Evolutionary conservation across 2,113 vertebrate species (phyloP), one percentile per base, ranked within the genome.

Genomic region (Irena cyanogastra): DNA sequence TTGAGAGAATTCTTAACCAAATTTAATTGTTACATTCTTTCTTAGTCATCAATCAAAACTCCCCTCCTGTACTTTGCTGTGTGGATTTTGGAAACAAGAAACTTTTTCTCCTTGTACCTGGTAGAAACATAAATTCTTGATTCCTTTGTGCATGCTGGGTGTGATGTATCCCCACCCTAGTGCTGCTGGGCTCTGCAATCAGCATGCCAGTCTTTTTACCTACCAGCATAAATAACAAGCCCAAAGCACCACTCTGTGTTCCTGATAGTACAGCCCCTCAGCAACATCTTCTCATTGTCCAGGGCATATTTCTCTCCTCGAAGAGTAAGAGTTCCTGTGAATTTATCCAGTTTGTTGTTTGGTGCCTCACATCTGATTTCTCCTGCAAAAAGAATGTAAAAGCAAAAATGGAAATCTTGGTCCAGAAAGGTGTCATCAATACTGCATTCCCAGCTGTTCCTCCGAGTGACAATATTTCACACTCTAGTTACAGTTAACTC

Each of bases 201-300:
- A 7, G 56, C 17, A 7, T 2, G 9, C 49, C 9, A n/a, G 11
- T 50, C 33, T 27, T 90, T 52, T 11, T 39, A 90, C 98, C 5
- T 94, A 99, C 99, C 99, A 65, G 98, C 99, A 71, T 99, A 99
- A 91, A 99, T 94, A 77, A 99, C 99, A 0, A 99, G 97, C 16
- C 99, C 99, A 23, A 98, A 99, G 97, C 99, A 99, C 99, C 99
- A 99, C 7, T 99, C 98, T 1, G 99, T 99, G 97, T 99, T 99
- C 93, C 99, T 98, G 75, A 99, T 97, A 0, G 98, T 98, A 68
- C 99, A 99, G 78, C 99, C 99, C 65, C 99, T 96, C 47, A 99
- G 98, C 93, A 99, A 97, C 84, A 99, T 97, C 96, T 98, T 99
- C 78, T 99, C 99, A 4, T 99, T 98, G 96, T 99, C 98, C 97